phyloP scores from a whole-genome alignment of 1,140 invertebrate genomes.

The Oncopeltus fasciatus region DNA sequence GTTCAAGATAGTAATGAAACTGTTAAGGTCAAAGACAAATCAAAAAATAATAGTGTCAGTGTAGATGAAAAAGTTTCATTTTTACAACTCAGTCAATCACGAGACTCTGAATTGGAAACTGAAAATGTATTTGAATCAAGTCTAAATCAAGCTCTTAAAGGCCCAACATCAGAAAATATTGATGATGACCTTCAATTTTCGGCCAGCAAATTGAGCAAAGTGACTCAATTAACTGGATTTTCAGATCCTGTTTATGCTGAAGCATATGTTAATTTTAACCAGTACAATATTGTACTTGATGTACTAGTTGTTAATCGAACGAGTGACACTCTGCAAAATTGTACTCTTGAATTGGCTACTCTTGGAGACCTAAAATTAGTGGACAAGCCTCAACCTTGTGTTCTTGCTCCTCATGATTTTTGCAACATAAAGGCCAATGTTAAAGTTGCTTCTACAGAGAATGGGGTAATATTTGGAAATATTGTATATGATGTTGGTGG shows the following conservation, averaged over 20 bases:
- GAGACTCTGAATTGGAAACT: conserved; percentile 49
- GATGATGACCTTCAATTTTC: conserved; percentile 17
- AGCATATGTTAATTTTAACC: conserved; percentile 96
- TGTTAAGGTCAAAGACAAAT: conserved; percentile 38
- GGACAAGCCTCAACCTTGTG: conserved; percentile 90
- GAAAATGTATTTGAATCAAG: conserved; percentile 92
- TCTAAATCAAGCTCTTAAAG: conserved; percentile 65
- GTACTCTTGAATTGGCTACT: conserved; percentile 91
- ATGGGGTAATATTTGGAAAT: conserved; percentile 98
- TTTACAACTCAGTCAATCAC: conserved; percentile 55
- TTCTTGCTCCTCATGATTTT: conserved; percentile 90
- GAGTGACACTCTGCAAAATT: conserved; percentile 92
- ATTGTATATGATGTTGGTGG: conserved; percentile 93
- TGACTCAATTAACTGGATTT: conserved; percentile 94
- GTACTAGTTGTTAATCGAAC: conserved; percentile 97
- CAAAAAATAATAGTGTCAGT: conserved; percentile 53
- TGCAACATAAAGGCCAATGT: conserved; percentile 95
- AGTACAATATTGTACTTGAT: conserved; percentile 93
- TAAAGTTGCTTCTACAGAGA: conserved; percentile 90
- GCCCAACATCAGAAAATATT: background rate
- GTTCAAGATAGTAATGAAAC: background rate
- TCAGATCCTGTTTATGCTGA: conserved; percentile 98
- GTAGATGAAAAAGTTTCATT: conserved; percentile 81
- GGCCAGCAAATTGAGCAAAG: conserved; percentile 59
- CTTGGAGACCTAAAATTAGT: conserved; percentile 94